phyloP scores from a whole-genome alignment of 2,113 vertebrate genomes.

The Tragelaphus imberbis region DNA sequence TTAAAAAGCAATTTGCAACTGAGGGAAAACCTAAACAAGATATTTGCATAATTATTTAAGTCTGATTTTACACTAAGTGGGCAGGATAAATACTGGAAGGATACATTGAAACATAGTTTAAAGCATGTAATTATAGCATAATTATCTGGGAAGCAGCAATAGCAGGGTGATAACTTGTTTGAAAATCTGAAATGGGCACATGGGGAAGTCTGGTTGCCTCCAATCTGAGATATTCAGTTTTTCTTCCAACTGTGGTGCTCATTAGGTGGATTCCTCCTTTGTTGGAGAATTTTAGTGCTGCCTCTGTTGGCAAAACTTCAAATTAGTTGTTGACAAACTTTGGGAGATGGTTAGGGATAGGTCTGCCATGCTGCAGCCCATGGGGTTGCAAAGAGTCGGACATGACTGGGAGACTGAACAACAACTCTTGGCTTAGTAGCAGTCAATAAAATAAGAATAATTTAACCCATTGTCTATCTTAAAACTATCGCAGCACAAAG shows the following conservation, averaged over 20 bases:
- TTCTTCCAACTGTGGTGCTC: neutral
- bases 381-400: neutral
- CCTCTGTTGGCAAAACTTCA: neutral
- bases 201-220: neutral
- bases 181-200: neutral
- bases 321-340: neutral
- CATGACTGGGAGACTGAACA: neutral
- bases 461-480: neutral
- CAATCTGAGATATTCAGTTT: neutral
- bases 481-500: neutral
- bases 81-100: neutral
- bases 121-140: neutral
- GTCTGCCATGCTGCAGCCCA: neutral
- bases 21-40: conserved; percentile 5
- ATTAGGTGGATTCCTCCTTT: neutral
- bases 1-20: conserved; percentile 43
- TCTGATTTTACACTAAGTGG: conserved; percentile 28
- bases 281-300: neutral
- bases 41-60: conserved; percentile 32
- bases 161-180: neutral
- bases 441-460: neutral
- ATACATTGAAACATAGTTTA: neutral
- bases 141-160: neutral
- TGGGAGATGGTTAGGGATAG: neutral
- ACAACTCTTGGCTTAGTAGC: neutral